Evolutionary conservation across 2,797 vertebrate genomes (phyloP), one percentile per base, ranked within the genome.

Genomic region (Ceryle rudis): DNA sequence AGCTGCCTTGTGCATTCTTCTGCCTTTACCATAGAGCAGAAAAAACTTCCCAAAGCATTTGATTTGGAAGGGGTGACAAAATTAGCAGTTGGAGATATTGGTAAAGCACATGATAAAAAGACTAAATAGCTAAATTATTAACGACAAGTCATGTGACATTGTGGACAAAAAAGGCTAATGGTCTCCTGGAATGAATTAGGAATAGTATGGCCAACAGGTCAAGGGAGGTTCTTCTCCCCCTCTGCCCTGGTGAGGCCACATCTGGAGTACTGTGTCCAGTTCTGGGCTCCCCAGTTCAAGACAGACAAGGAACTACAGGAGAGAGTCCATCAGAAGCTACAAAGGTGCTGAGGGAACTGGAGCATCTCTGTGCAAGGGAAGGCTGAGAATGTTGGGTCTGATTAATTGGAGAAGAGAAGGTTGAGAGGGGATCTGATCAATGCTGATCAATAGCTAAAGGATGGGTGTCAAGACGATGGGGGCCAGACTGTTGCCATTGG

Each of bases 111-210:
- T 3, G 16, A 29, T 39, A 87, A 95, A 80, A 2, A n/a, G 47
- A 80, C n/a, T 11, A 26, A 70, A 64, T 7, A 39, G 31, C 5
- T 52, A 29, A 64, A 71, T 64, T 71, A 82, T 29, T 65, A 61
- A 66, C 0, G 0, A 22, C 2, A 22, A 29, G 12, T 44, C 12
- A 33, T 29, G 18, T 14, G 18, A 26, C 26, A 26, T 52, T 29
- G 49, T 52, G 49, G 49, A 9, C 26, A 52, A 52, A 52, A 52
- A 52, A 41, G 28, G 39, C 12, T 28, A 9, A 14, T 39, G 58
- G 15, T 37, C 35, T 61, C 23, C 35, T 37, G 58, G 37, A 37
- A 17, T 20, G 37, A 39, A 29, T 62, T 19, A 41, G 8, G 39
- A 62, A 29, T 18, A 41, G 12, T 20, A 37, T 41, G 37, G 10